Base-by-base conservation (phyloP, 2,888 invertebrate genomes). In the Stenodera caucasica region DNA sequence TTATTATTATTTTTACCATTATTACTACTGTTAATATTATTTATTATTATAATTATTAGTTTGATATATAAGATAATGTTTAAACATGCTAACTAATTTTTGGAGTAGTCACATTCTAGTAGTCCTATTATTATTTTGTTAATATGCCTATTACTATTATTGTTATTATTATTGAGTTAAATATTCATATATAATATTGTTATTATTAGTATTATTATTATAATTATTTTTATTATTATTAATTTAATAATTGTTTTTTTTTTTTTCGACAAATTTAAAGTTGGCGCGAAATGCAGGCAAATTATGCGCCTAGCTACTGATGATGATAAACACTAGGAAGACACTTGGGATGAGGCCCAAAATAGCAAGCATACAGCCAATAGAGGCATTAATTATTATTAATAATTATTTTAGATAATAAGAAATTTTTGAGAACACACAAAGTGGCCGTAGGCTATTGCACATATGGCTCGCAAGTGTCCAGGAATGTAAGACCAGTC, bases 401-500 rank as follows among this genome's bases (percentile, higher is more conserved):
- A 35, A n/a, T 32, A 12, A 32, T 35, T 35, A 14, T 40, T 40
- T 26, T 26, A 40, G 40, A 40, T 11, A 18, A 45, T 6, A 9
- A 37, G 15, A 15, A 14, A 2, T 33, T 18, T 7, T n/a, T 14
- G 40, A 65, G 58, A 61, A 61, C 58, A 60, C 65, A 63, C 66
- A 56, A 49, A 62, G 55, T 60, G 63, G 65, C 67, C 64, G 59
- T 63, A 60, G 65, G 66, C 71, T 72, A 70, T 74, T 73, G 73
- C 72, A 73, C 73, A 70, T 66, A 67, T 67, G 73, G 70, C 70
- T 73, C 72, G 67, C 72, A 72, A 75, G 70, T 74, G 72, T 74
- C 73, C 70, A 77, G 77, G 77, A 78, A 77, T 77, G 77, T 77
- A 73, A 74, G 68, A 74, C 73, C 74, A 69, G 72, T 73, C 70